Evolutionary conservation across 2,797 vertebrate genomes (phyloP).

Genomic region (Hemibagrus guttatus): DNA sequence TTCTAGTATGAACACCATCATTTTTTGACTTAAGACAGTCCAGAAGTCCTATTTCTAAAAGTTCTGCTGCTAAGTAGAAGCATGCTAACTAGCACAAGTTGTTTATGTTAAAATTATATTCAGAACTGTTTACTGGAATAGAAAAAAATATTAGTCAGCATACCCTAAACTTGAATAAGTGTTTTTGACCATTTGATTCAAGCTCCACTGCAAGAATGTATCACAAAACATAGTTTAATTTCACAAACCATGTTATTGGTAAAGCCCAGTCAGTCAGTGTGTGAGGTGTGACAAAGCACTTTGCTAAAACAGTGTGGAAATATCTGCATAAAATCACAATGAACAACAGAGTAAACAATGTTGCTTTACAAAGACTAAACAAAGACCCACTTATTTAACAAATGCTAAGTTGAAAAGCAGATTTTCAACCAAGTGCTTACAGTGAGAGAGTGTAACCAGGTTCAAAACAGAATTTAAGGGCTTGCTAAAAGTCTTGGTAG

Average conservation of each 20-base stretch:
- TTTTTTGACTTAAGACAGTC: not conserved
- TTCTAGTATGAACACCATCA: not conserved
- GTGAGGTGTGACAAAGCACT: slow-evolving; percentile 31
- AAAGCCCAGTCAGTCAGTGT: slow-evolving; percentile 12
- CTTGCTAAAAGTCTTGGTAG: not conserved
- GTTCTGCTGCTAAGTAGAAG: no score
- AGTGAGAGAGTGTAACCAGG: slow-evolving; percentile 17
- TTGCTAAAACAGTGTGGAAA: slow-evolving; percentile 34
- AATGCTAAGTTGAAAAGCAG: slow-evolving; percentile 21
- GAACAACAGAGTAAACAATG: slow-evolving; percentile 46
- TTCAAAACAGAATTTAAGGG: not conserved
- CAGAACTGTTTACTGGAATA: not conserved
- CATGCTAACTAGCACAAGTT: not conserved
- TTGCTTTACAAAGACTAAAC: slow-evolving; percentile 33
- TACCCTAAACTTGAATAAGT: not conserved
- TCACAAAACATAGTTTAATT: not conserved
- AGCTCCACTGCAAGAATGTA: not conserved
- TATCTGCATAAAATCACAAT: slow-evolving; percentile 22
- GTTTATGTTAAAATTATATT: not conserved
- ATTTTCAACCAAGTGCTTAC: slow-evolving; percentile 18
- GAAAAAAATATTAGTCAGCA: not conserved
- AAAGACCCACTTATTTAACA: slow-evolving; percentile 32
- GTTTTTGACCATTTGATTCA: not conserved
- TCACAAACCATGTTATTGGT: not conserved
- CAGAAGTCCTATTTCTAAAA: not conserved